Base-by-base conservation (phyloP, 1,140 invertebrate species). In the Popillia japonica region DNA sequence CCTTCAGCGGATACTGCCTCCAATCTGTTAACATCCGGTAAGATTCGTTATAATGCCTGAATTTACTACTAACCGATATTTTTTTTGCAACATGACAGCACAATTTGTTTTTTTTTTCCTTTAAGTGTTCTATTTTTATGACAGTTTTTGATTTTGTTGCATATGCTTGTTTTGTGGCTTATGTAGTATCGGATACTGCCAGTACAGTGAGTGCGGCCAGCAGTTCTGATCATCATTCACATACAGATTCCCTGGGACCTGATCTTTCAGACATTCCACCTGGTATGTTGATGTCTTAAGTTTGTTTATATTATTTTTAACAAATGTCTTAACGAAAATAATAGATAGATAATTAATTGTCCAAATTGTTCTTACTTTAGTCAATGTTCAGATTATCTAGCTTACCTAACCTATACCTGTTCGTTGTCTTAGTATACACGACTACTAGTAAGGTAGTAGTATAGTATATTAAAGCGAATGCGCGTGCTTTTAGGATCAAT, bases 11-110 rank as follows among this genome's bases (percentile, higher is more conserved):
- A 90, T 78, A 87, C 89, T 40, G 87, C 92, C 10, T 88, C 90
- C 9, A 93, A 94, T 89, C 85, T 94, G 75, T 85, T 94, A 40
- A 92, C 91, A 75, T 94, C 93, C 79, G 93, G 93, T 94, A 89
- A 87, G 86, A 48, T 61, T 75, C 27, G 23, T 64, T 40, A 40
- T 76, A 34, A 20, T 76, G 14, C 6, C 6, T 17, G 48, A 55
- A 55, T 6, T 17, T n/a, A 55, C 17, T 14, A 34, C 27, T 55
- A 55, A 55, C 17, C 48, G 48, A 40, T 34, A 14, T 14, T 59
- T 34, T 78, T 78, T 78, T 55, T 41, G 17, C 14, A 17, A 40
- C 22, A 77, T 64, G 10, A 55, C 10, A 8, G 17, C 22, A 68
- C 27, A 14, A 74, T 40, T 72, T 22, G 6, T 72, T 22, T 22